Percentiles rank a stretch among this genome's conserved stretches.
Conservation (phyloP, 2,888 invertebrate species). For the Apamea monoglypha region DNA sequence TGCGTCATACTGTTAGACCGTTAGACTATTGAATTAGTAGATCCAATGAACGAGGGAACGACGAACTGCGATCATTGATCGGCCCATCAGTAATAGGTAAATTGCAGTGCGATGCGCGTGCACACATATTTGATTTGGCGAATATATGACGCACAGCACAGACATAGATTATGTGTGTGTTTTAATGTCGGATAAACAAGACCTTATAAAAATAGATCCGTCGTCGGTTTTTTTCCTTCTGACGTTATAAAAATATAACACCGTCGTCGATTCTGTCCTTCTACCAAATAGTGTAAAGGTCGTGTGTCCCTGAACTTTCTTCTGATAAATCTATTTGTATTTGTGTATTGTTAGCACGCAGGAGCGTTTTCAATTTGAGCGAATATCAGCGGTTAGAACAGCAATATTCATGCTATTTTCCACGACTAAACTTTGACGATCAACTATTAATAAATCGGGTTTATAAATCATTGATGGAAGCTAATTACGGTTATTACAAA, state of each 20-base stretch:
- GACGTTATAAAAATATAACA: too few relatives aligned
- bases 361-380: conserved; percentile 11
- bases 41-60: conserved; percentile 8
- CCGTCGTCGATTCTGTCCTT: background rate
- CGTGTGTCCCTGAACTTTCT: conserved; percentile 16
- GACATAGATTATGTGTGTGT: conserved; percentile 76
- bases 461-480: background rate
- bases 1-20: conserved; percentile 1
- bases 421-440: background rate
- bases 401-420: background rate
- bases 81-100: background rate
- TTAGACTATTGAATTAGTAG: conserved; percentile 13
- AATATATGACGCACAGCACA: conserved; percentile 81
- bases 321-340: conserved; percentile 19
- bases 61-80: conserved; percentile 2
- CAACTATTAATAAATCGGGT: background rate
- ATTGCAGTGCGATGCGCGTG: background rate
- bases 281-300: background rate
- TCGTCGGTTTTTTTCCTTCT: too few relatives aligned
- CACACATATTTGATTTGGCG: conserved; percentile 73
- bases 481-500: background rate
- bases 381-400: background rate
- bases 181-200: too few relatives aligned
- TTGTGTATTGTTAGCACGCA: conserved; percentile 14
- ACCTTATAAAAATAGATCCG: too few relatives aligned